A percentile compares a stretch with the other conserved stretches of the same genome.
Evolutionary conservation across 2,113 vertebrate species (phyloP).

Genomic region (Odontesthes bonariensis): DNA sequence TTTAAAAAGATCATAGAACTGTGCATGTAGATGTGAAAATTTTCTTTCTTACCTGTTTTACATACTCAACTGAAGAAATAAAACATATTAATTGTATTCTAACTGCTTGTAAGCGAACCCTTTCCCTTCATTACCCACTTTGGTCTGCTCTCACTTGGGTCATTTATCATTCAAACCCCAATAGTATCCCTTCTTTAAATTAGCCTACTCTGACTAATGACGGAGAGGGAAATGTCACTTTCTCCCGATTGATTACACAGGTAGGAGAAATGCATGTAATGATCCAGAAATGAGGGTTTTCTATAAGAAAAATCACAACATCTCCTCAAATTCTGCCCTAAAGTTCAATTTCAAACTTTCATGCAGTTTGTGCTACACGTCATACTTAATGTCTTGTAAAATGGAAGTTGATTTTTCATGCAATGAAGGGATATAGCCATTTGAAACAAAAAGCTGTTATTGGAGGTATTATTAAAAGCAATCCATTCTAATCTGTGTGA

Average conservation of each 20-base stretch:
- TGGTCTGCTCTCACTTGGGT: slow-evolving; percentile 40
- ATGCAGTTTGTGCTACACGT: slow-evolving; percentile 46
- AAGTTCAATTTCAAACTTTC: slow-evolving; percentile 68
- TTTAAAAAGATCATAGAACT: not conserved
- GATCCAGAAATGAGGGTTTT: slow-evolving; percentile 55
- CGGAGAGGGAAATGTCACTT: slow-evolving; percentile 46
- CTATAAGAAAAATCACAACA: slow-evolving; percentile 25
- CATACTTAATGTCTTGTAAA: slow-evolving; percentile 67
- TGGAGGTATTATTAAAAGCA: slow-evolving; percentile 74
- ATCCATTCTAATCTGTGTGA: slow-evolving; percentile 76
- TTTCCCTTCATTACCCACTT: slow-evolving; percentile 51
- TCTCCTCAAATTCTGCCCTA: slow-evolving; percentile 17
- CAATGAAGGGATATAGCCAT: slow-evolving; percentile 62
- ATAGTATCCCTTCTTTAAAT: slow-evolving; percentile 65
- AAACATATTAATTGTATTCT: slow-evolving; percentile 51
- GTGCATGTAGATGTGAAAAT: not conserved
- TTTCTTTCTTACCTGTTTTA: slow-evolving; percentile 2
- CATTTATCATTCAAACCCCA: slow-evolving; percentile 69
- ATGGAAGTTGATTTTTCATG: slow-evolving; percentile 69
- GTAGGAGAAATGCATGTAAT: slow-evolving; percentile 45
- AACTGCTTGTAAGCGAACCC: slow-evolving; percentile 49
- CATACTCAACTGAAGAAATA: not conserved
- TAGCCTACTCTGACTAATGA: slow-evolving; percentile 67
- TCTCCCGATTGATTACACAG: slow-evolving; percentile 42
- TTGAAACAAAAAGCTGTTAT: slow-evolving; percentile 63